phyloP scores from a whole-genome alignment of 2,888 invertebrate genomes.

The Odontomyia ornata region DNA sequence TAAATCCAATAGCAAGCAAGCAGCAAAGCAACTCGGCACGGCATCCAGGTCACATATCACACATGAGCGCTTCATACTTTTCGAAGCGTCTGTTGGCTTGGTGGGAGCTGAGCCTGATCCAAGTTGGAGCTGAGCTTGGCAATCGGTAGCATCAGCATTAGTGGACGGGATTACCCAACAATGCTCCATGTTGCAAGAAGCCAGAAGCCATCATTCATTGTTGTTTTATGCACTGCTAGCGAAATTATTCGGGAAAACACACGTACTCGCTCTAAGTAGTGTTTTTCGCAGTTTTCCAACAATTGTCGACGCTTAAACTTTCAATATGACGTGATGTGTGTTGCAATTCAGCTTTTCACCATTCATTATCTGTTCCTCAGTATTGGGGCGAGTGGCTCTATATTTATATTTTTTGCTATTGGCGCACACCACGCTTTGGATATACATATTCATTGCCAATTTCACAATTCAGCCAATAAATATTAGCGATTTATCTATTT shows the following conservation, averaged over 20 bases:
- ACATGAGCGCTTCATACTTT: background rate
- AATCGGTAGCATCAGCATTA: background rate
- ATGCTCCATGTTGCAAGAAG: background rate
- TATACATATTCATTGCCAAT: no score
- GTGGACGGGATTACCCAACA: background rate
- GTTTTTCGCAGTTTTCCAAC: background rate
- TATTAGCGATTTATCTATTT: no score
- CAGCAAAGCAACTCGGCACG: background rate
- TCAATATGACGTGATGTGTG: no score
- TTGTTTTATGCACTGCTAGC: background rate
- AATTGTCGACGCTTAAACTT: background rate
- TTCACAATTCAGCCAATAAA: no score
- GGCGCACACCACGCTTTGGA: no score
- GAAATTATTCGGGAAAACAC: background rate
- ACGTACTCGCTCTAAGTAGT: background rate
- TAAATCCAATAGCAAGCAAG: background rate
- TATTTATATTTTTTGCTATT: no score
- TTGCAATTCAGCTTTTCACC: no score
- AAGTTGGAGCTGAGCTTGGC: background rate
- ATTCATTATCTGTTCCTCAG: no score
- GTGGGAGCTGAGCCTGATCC: no score
- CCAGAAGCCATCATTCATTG: no score
- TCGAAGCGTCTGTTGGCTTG: no score
- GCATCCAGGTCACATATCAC: constrained; percentile 7
- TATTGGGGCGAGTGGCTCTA: no score